Percentiles rank a stretch among this genome's conserved stretches.
phyloP scores from a whole-genome alignment of 2,888 invertebrate genomes.

The Blastobasis adustella region DNA sequence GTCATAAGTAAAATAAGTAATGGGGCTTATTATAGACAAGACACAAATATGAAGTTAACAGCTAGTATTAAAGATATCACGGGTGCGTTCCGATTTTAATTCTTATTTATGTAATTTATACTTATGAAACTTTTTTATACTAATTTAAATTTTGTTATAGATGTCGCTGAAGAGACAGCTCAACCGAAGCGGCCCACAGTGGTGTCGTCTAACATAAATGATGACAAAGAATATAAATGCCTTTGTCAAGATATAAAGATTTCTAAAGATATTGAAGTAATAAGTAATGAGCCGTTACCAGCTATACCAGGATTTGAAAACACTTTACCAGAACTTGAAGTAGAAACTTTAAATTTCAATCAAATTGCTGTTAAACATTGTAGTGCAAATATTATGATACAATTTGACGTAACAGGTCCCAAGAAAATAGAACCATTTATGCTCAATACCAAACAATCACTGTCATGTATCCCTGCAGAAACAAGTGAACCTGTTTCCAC shows the following conservation, averaged over 20 bases:
- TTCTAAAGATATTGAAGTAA: not conserved
- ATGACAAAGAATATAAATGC: no score
- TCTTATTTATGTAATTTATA: no score
- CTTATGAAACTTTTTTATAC: no score
- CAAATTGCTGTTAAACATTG: constrained; percentile 51
- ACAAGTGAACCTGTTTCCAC: not conserved
- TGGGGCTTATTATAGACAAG: constrained; percentile 50
- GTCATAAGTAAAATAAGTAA: constrained; percentile 49
- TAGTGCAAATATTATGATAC: constrained; percentile 43
- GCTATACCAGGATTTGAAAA: constrained; percentile 43
- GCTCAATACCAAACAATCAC: constrained; percentile 20
- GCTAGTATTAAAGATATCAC: no score
- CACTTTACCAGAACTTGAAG: constrained; percentile 32
- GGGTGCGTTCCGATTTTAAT: no score
- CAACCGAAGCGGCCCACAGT: no score
- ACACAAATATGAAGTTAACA: constrained; percentile 13
- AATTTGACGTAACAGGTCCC: constrained; percentile 49
- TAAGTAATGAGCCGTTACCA: constrained; percentile 2
- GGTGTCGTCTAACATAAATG: no score
- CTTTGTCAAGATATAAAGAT: no score
- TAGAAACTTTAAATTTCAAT: constrained; percentile 37
- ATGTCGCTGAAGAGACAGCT: no score
- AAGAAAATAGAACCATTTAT: constrained; percentile 14
- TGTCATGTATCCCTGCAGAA: constrained; percentile 30
- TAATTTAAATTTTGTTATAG: no score